Conservation (phyloP, 53 echinoderm and acorn worm genomes). For the Actinopyga echinites region DNA sequence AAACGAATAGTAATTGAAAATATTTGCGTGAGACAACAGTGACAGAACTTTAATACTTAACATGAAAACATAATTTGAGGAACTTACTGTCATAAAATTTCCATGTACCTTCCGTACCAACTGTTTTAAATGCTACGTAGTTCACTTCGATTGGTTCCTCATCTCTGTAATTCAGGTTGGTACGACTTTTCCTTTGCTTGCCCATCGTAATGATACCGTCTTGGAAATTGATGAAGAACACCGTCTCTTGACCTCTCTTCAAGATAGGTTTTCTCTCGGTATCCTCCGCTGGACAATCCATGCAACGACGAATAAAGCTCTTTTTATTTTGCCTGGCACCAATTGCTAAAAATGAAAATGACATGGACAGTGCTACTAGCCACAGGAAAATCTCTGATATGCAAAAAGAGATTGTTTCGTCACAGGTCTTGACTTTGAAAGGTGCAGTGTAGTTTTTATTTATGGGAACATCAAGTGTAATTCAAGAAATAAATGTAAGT, state of each 20-base stretch:
- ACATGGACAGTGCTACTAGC: too few species aligned
- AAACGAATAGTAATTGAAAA: too few species aligned
- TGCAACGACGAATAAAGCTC: slow-evolving; percentile 6
- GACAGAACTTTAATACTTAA: too few species aligned
- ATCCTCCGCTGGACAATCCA: neutral
- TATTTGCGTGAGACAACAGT: too few species aligned
- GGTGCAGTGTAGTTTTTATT: too few species aligned
- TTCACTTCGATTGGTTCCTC: neutral
- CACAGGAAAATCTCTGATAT: too few species aligned
- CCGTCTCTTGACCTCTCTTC: neutral
- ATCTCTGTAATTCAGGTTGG: neutral
- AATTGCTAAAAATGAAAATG: neutral
- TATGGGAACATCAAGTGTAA: too few species aligned
- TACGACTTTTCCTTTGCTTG: neutral
- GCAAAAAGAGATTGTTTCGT: too few species aligned
- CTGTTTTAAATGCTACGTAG: slow-evolving; percentile 13
- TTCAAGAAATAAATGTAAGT: too few species aligned
- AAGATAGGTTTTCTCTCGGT: neutral
- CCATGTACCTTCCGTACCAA: slow-evolving; percentile 6
- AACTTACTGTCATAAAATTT: slow-evolving; percentile 29
- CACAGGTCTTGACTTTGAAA: too few species aligned
- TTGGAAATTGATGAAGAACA: slow-evolving; percentile 19
- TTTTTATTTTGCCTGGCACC: neutral
- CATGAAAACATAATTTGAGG: too few species aligned
- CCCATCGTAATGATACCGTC: neutral